Evolutionary conservation across 2,888 invertebrate genomes (phyloP).

Genomic region (Rhimphoctona megacephalus): DNA sequence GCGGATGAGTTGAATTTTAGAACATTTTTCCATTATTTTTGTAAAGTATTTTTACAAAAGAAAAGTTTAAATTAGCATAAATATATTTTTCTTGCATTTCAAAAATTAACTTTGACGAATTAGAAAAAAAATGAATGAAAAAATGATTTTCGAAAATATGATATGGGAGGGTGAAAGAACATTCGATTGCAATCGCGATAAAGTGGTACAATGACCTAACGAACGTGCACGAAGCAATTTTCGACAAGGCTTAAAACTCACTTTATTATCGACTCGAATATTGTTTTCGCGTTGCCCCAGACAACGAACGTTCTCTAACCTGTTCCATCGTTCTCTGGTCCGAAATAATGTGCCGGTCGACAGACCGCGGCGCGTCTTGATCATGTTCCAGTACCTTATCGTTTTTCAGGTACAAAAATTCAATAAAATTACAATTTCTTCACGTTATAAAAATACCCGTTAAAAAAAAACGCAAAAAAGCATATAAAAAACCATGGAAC

Average conservation of each 20-base stretch:
- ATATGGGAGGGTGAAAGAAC: neutral
- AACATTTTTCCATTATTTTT: neutral
- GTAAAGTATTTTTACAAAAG: neutral
- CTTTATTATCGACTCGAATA: conserved; percentile 76
- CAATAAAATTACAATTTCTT: neutral
- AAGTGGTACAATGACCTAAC: neutral
- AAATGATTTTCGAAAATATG: neutral
- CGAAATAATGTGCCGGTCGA: conserved; percentile 76
- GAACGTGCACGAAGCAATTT: neutral
- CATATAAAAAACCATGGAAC: neutral
- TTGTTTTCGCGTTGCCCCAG: conserved; percentile 81
- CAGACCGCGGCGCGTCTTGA: conserved; percentile 70
- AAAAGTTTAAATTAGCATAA: no score
- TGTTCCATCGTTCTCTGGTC: conserved; percentile 69
- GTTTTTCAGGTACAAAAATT: conserved; percentile 77
- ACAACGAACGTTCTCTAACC: conserved; percentile 76
- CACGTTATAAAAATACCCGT: neutral
- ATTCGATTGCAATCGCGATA: neutral
- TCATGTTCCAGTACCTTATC: conserved; percentile 81
- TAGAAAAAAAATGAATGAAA: neutral
- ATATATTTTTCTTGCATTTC: no score
- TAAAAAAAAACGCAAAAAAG: neutral
- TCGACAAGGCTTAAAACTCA: neutral
- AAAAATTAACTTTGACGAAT: neutral
- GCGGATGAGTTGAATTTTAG: no score